A percentile compares a stretch with the other conserved stretches of the same genome.
Conservation (phyloP, 2,797 vertebrate genomes). For the Lagorchestes hirsutus region DNA sequence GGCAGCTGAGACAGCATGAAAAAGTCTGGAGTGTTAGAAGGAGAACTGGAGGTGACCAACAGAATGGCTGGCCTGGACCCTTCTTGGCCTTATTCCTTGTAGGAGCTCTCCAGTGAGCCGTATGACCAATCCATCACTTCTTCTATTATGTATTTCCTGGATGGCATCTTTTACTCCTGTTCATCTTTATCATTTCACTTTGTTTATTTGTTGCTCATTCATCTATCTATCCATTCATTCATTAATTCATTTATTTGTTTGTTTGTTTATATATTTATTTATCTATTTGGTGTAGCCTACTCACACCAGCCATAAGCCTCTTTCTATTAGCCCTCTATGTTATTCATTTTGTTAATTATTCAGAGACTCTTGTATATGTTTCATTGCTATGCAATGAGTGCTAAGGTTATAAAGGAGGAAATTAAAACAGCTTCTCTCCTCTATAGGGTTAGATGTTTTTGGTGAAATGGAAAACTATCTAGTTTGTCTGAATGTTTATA, state of each 20-base stretch:
- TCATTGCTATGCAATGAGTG: not conserved
- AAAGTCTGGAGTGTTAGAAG: not conserved
- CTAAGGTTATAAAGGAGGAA: not conserved
- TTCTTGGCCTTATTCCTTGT: not conserved
- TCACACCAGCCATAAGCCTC: not conserved
- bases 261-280: too few relatives aligned
- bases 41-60: not conserved
- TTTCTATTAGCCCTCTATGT: not conserved
- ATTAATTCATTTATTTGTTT: too few relatives aligned
- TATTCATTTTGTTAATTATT: not conserved
- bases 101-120: not conserved
- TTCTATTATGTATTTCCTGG: not conserved
- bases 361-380: not conserved
- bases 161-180: not conserved
- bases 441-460: not conserved
- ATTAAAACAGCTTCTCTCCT: not conserved
- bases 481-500: not conserved
- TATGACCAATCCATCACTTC: not conserved
- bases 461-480: not conserved
- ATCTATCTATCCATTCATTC: too few relatives aligned
- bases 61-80: not conserved
- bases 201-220: too few relatives aligned
- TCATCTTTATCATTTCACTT: not conserved
- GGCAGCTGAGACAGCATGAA: not conserved
- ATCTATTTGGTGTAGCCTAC: not conserved